phyloP scores from a whole-genome alignment of 2,797 vertebrate genomes.

The Stomatorhinus walkeri region DNA sequence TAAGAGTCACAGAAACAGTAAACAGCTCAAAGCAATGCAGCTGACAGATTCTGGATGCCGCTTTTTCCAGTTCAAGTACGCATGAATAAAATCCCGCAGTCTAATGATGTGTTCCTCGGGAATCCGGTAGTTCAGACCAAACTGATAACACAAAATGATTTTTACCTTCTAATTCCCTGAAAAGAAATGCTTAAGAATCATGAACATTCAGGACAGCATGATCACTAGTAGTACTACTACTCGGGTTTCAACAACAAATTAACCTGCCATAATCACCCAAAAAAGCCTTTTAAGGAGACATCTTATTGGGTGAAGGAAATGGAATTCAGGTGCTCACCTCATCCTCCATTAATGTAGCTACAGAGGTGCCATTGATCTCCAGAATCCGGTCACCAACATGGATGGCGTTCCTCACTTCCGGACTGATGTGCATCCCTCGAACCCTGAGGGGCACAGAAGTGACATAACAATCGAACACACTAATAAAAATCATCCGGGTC shows the following conservation, averaged over 20 bases:
- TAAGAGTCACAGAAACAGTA: conserved; percentile 23
- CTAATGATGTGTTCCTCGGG: background rate
- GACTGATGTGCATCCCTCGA: conserved; percentile 83
- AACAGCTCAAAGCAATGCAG: background rate
- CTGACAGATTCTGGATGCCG: conserved; percentile 33
- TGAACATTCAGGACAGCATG: background rate
- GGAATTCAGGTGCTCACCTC: conserved; percentile 60
- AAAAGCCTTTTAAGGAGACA: background rate
- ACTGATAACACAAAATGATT: background rate
- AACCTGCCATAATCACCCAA: background rate
- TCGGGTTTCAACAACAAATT: background rate
- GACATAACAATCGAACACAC: background rate
- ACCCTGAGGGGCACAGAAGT: conserved; percentile 61
- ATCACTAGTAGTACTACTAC: background rate
- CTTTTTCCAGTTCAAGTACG: conserved; percentile 33
- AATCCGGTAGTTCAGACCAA: background rate
- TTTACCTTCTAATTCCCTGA: background rate
- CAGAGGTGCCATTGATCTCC: conserved; percentile 88
- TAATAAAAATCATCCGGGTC: background rate
- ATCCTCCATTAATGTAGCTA: conserved; percentile 73
- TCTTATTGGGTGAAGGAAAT: background rate
- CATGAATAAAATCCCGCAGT: conserved; percentile 34
- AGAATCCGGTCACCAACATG: conserved; percentile 89
- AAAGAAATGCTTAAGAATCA: background rate
- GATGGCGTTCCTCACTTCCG: conserved; percentile 84